A percentile compares a stretch with the other conserved stretches of the same genome.
These are phyloP conservation scores for Eubucco bourcierii DNA, from an alignment of 2,113 vertebrate species.

Conservation along the genomic window DNA sequence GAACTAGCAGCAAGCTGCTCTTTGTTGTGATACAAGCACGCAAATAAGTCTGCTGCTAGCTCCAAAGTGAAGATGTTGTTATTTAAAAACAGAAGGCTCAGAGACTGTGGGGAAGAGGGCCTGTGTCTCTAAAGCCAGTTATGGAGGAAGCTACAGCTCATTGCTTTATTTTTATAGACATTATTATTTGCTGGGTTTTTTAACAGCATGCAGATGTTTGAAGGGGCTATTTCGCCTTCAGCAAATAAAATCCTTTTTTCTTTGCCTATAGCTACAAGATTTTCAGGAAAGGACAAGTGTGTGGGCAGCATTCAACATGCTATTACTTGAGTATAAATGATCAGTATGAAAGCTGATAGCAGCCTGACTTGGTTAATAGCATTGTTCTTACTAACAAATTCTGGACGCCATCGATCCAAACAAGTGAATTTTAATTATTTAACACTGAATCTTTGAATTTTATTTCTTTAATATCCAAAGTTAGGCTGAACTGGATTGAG, in stretches of 20 bases:
- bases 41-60: neutral
- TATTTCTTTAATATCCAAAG: neutral
- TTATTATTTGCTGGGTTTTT: conserved; percentile 16
- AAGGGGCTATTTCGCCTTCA: neutral
- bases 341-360: neutral
- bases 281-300: neutral
- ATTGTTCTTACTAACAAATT: neutral
- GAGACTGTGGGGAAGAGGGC: neutral
- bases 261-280: neutral
- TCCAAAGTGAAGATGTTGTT: neutral
- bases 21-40: neutral
- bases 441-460: neutral
- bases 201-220: neutral
- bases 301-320: neutral
- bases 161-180: conserved; percentile 12
- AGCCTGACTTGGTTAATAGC: neutral
- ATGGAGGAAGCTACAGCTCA: conserved; percentile 2
- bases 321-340: neutral
- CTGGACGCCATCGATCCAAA: neutral
- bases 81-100: neutral
- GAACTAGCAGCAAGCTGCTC: neutral
- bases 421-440: conserved; percentile 6
- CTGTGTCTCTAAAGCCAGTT: conserved; percentile 1
- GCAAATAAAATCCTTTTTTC: neutral
- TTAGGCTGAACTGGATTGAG: neutral